A percentile compares a stretch with the other conserved stretches of the same genome.
These are phyloP conservation scores for Crioceris asparagi DNA, from an alignment of 2,888 invertebrate genomes.

Conservation along the genomic window DNA sequence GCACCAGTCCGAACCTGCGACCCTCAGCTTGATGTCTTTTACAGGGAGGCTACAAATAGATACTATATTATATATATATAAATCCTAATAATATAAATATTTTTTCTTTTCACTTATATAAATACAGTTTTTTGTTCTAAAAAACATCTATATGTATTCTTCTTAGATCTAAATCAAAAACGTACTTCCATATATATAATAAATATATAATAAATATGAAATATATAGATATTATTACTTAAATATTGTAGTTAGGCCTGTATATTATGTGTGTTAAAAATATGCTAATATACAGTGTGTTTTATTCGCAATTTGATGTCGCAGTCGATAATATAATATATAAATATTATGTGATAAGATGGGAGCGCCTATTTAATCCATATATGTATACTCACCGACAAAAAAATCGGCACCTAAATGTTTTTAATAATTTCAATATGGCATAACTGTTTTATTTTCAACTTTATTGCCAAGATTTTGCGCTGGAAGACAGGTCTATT, in stretches of 20 bases:
- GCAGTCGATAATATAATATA: too few species aligned
- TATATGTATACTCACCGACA: too few species aligned
- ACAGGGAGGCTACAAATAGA: constrained; percentile 41
- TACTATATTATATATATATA: too few species aligned
- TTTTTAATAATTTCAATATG: too few species aligned
- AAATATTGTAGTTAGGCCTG: constrained; percentile 41
- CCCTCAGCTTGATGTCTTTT: constrained; percentile 37
- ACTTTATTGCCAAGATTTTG: too few species aligned
- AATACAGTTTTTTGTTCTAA: constrained; percentile 38
- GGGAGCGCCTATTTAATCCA: too few species aligned
- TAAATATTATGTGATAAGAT: too few species aligned
- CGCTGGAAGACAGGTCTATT: too few species aligned
- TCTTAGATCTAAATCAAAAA: constrained; percentile 36
- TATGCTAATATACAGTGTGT: constrained; percentile 41
- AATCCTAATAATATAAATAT: constrained; percentile 36
- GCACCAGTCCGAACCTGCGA: constrained; percentile 37
- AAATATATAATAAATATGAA: constrained; percentile 37
- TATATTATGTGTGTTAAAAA: constrained; percentile 41
- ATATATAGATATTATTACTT: constrained; percentile 41
- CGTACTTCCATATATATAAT: constrained; percentile 26
- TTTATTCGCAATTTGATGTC: too few species aligned
- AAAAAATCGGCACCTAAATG: too few species aligned
- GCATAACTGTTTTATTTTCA: too few species aligned
- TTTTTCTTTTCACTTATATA: constrained; percentile 36
- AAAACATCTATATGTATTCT: constrained; percentile 38